Evolutionary conservation across 2,888 invertebrate genomes (phyloP), one percentile per base, ranked within the genome.

Genomic region (Hirtodrosophila trivittata): DNA sequence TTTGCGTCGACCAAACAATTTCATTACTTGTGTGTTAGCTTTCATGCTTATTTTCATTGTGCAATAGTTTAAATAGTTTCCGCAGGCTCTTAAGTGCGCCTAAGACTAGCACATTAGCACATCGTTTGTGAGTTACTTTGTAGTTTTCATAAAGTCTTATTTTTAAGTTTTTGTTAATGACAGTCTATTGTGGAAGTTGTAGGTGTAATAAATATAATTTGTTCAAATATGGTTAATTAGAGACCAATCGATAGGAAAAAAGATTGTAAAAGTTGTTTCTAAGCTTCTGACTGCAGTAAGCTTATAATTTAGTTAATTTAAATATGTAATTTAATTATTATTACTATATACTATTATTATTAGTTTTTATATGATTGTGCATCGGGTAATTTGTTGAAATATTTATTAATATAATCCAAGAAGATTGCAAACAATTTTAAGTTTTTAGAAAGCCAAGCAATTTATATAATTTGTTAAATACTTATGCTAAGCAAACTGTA

Each of bases 261-360:
- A 43, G 35, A 84, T 80, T 80, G 85, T 69, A 77, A 86, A 85
- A 86, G 86, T 80, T 80, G 73, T 85, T 85, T 74, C 66, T 54
- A 62, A 56, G 60, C 54, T 64, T 75, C 66, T 58, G 63, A 77
- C 75, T 84, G 75, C 71, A 60, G 74, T 68, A 63, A 50, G 75
- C 39, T 39, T 41, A 51, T 75, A 70, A 54, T 50, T 51, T 46
- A 63, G 12, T 13, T 42, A 28, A 43, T 30, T 46, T 47, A 50
- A 42, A 38, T 54, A 18, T 47, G 52, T 54, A 49, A 50, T 51
- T 55, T 45, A 51, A 55, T 52, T 52, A 63, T 52, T 57, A 64
- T 66, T 57, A 72, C 64, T 57, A 58, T 51, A 38, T 52, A 54
- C 41, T 72, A 57, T 58, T 56, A 56, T 42, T 60, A 75, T 84